A percentile compares a stretch with the other conserved stretches of the same genome.
phyloP scores from a whole-genome alignment of 35 echinoderm and acorn worm genomes.

The Diadema setosum region DNA sequence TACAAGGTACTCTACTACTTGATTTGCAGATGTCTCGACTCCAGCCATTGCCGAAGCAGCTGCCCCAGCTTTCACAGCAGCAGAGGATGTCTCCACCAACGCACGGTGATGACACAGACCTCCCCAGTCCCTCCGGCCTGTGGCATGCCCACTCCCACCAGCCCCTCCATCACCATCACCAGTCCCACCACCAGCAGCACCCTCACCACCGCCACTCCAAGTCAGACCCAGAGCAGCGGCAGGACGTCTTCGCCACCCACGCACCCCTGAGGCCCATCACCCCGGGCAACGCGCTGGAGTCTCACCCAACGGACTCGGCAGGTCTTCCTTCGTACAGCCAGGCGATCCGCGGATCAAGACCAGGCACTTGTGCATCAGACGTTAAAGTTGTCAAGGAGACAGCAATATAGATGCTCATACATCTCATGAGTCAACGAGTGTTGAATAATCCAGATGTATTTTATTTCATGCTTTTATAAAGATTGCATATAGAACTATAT shows the following conservation, averaged over 20 bases:
- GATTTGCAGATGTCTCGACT: not conserved
- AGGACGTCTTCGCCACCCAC: not conserved
- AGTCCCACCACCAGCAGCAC: not conserved
- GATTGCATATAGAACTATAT: too few species aligned
- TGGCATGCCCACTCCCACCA: not conserved
- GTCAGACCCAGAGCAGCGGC: not conserved
- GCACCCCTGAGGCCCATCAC: not conserved
- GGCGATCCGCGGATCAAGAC: not conserved
- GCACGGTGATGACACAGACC: not conserved
- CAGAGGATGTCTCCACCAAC: not conserved
- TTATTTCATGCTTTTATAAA: too few species aligned
- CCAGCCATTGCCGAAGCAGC: constrained; percentile 39
- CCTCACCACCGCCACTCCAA: constrained; percentile 27
- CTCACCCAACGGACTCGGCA: not conserved
- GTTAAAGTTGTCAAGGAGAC: not conserved
- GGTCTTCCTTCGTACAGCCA: not conserved
- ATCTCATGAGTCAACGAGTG: too few species aligned
- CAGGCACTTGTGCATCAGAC: not conserved
- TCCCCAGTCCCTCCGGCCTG: not conserved
- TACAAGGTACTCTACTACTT: not conserved
- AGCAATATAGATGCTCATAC: too few species aligned
- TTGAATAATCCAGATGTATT: too few species aligned
- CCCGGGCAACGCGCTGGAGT: not conserved
- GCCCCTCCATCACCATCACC: not conserved
- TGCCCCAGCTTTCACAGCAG: constrained; percentile 3